Percentiles rank a stretch among this genome's conserved stretches.
Evolutionary conservation across 2,113 vertebrate genomes (phyloP).

Genomic region (Cheilinus undulatus): DNA sequence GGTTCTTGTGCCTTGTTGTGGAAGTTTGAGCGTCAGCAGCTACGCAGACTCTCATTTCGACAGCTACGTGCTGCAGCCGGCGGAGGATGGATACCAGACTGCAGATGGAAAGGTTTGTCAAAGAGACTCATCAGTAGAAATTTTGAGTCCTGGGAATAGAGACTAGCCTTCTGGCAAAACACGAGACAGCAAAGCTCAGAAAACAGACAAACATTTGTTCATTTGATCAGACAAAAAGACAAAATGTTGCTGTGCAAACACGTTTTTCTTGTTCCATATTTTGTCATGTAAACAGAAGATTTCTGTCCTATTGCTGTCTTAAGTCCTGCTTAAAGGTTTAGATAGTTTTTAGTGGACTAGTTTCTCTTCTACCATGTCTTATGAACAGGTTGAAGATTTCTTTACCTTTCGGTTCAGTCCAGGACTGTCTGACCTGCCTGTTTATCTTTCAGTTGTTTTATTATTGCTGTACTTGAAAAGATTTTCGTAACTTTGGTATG

Average conservation of each 20-base stretch:
- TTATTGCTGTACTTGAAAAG: too few relatives aligned
- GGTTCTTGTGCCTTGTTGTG: conserved; percentile 94
- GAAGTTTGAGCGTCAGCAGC: conserved; percentile 83
- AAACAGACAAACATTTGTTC: neutral
- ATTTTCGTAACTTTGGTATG: too few relatives aligned
- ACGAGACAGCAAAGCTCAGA: neutral
- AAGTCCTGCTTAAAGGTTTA: too few relatives aligned
- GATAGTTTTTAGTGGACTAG: too few relatives aligned
- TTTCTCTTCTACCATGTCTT: too few relatives aligned
- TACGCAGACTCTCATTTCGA: conserved; percentile 89
- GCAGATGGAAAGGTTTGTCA: conserved; percentile 90
- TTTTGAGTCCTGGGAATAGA: neutral
- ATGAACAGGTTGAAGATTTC: too few relatives aligned
- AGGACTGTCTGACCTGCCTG: too few relatives aligned
- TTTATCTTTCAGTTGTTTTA: too few relatives aligned
- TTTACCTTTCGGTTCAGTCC: too few relatives aligned
- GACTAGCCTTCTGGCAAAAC: neutral
- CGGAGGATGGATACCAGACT: conserved; percentile 88
- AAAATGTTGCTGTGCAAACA: neutral
- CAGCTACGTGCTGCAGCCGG: conserved; percentile 89
- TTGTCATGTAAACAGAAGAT: neutral
- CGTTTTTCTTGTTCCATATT: neutral
- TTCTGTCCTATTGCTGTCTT: neutral
- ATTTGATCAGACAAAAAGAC: neutral
- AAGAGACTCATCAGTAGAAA: neutral